Percentiles rank a stretch among this genome's conserved stretches.
phyloP scores from a whole-genome alignment of 1,140 invertebrate genomes.

The Brachionus asplanchnoidis region DNA sequence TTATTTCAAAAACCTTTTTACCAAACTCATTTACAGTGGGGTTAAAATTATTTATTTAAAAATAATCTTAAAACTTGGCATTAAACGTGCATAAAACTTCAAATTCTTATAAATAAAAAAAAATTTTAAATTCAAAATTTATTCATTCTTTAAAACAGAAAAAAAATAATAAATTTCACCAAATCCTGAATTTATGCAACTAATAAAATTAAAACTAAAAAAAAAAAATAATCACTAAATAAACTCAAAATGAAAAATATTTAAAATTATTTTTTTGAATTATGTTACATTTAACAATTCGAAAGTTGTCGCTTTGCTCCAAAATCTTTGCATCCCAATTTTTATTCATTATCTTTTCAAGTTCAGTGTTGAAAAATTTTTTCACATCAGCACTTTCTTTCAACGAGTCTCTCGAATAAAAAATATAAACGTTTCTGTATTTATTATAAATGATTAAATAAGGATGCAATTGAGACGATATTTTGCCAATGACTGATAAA shows the following conservation, averaged over 20 bases:
- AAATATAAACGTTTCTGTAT: slow-evolving; percentile 24
- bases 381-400: neutral
- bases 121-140: too few species aligned
- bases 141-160: too few species aligned
- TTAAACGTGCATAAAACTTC: too few species aligned
- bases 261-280: slow-evolving; percentile 11
- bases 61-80: too few species aligned
- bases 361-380: neutral
- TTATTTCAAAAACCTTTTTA: too few species aligned
- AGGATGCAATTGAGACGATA: neutral
- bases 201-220: too few species aligned
- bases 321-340: neutral
- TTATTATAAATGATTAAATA: slow-evolving; percentile 18
- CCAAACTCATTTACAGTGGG: too few species aligned
- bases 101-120: too few species aligned
- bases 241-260: slow-evolving; percentile 27
- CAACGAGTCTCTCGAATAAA: slow-evolving; percentile 14
- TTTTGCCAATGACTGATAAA: neutral
- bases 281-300: neutral
- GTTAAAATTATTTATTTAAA: too few species aligned
- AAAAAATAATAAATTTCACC: too few species aligned
- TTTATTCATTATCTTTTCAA: neutral
- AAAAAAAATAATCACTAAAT: too few species aligned
- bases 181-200: too few species aligned
- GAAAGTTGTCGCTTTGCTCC: neutral